Conservation (phyloP, 1,140 invertebrate genomes). For the Heterodera carotae region DNA sequence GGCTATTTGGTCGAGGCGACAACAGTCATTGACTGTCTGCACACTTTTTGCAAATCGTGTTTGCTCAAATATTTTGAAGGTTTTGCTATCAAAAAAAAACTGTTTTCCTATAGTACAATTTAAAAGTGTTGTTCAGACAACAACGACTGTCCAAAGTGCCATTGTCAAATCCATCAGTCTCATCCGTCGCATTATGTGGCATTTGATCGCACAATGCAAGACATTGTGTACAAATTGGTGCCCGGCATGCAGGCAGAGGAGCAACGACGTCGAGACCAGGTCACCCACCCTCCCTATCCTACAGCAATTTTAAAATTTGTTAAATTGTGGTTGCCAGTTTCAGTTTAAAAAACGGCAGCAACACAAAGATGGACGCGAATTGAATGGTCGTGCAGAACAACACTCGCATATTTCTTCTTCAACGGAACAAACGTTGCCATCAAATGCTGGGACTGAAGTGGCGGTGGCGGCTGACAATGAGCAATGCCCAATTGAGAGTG, state of each 20-base stretch:
- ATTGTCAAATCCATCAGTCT: constrained; percentile 68
- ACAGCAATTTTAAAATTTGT: no score
- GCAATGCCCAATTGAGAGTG: no score
- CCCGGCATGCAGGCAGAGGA: constrained; percentile 64
- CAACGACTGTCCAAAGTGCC: constrained; percentile 67
- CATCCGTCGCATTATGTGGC: constrained; percentile 67
- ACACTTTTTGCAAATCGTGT: constrained; percentile 69
- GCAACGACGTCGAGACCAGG: constrained; percentile 36
- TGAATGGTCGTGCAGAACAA: background rate
- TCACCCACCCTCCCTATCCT: background rate
- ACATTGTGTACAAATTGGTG: constrained; percentile 67
- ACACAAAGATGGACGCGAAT: background rate
- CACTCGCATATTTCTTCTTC: background rate
- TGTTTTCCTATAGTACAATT: background rate
- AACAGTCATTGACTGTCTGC: constrained; percentile 69
- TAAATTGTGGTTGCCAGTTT: no score
- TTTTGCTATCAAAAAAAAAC: background rate
- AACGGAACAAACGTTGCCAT: no score
- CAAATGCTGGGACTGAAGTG: background rate
- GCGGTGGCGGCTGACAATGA: no score
- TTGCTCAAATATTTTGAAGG: constrained; percentile 67
- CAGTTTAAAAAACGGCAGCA: background rate
- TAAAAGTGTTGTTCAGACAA: constrained; percentile 47
- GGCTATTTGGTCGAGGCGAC: constrained; percentile 69
- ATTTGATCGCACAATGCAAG: constrained; percentile 66